phyloP scores from a whole-genome alignment of 2,888 invertebrate species.

The Tachystola acroxantha region DNA sequence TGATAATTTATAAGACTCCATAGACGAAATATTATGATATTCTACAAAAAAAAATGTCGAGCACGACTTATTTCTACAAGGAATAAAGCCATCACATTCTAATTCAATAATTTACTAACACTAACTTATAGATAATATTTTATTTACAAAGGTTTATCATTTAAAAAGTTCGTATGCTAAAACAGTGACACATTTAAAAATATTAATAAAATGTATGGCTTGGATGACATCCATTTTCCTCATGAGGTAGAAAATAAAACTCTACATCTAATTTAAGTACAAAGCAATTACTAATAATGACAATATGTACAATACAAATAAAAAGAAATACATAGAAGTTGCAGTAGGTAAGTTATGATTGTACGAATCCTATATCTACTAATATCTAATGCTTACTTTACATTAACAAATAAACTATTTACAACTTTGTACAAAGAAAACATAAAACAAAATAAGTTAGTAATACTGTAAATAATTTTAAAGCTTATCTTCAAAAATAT shows the following conservation, averaged over 20 bases:
- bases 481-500: conserved; percentile 53
- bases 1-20: conserved; percentile 13
- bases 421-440: conserved; percentile 61
- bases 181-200: conserved; percentile 12
- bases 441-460: conserved; percentile 65
- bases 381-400: conserved; percentile 7
- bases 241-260: conserved; percentile 71
- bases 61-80: conserved; percentile 29
- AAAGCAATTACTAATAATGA: conserved; percentile 11
- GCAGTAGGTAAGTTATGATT: conserved; percentile 9
- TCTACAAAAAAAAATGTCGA: conserved; percentile 17
- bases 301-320: conserved; percentile 27
- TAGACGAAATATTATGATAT: conserved; percentile 11
- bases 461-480: conserved; percentile 76
- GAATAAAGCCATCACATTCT: conserved; percentile 67
- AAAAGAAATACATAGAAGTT: not conserved
- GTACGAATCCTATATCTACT: conserved; percentile 1
- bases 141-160: conserved; percentile 37
- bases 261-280: conserved; percentile 35
- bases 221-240: conserved; percentile 36
- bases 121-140: conserved; percentile 23
- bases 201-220: conserved; percentile 22
- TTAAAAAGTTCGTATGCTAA: not conserved
- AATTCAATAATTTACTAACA: conserved; percentile 64
- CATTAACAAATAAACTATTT: conserved; percentile 55